These are phyloP conservation scores for Dusona sp. DNA, from an alignment of 2,888 invertebrate genomes.

Conservation along the genomic window DNA sequence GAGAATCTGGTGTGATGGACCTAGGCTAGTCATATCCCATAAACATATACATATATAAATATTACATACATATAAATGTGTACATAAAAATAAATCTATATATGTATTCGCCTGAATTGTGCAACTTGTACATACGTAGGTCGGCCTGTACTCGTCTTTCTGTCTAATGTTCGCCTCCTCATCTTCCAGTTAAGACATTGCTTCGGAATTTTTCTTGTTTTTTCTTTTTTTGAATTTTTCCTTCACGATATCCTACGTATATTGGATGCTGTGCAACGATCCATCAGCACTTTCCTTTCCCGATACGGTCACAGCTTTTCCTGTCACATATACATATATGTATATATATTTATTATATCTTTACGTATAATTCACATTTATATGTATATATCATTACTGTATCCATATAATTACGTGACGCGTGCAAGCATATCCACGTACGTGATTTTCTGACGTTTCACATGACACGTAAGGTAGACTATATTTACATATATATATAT, in stretches of 20 bases:
- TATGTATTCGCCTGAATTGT: slow-evolving; percentile 46
- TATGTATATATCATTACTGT: slow-evolving; percentile 43
- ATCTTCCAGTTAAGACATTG: slow-evolving; percentile 65
- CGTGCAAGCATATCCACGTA: slow-evolving; percentile 62
- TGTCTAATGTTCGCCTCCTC: slow-evolving; percentile 49
- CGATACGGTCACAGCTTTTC: slow-evolving; percentile 60
- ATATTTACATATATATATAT: slow-evolving; percentile 3
- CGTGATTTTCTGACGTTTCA: slow-evolving; percentile 64
- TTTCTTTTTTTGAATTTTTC: slow-evolving; percentile 22
- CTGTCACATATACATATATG: slow-evolving; percentile 10
- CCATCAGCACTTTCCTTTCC: slow-evolving; percentile 62
- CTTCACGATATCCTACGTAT: background rate
- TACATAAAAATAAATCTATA: background rate
- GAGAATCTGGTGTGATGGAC: slow-evolving; percentile 40
- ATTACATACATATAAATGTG: background rate
- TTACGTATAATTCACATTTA: background rate
- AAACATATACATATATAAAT: slow-evolving; percentile 6
- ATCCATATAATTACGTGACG: slow-evolving; percentile 66
- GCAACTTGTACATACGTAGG: slow-evolving; percentile 61
- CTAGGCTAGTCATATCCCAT: slow-evolving; percentile 23
- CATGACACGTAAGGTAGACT: slow-evolving; percentile 44
- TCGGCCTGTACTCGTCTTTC: slow-evolving; percentile 51
- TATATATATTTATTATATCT: slow-evolving; percentile 6
- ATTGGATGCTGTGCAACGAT: slow-evolving; percentile 37
- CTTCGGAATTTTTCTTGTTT: slow-evolving; percentile 38